These are phyloP conservation scores for Otolemur garnettii DNA, from an alignment of 2,113 vertebrate genomes.

Conservation along the genomic window DNA sequence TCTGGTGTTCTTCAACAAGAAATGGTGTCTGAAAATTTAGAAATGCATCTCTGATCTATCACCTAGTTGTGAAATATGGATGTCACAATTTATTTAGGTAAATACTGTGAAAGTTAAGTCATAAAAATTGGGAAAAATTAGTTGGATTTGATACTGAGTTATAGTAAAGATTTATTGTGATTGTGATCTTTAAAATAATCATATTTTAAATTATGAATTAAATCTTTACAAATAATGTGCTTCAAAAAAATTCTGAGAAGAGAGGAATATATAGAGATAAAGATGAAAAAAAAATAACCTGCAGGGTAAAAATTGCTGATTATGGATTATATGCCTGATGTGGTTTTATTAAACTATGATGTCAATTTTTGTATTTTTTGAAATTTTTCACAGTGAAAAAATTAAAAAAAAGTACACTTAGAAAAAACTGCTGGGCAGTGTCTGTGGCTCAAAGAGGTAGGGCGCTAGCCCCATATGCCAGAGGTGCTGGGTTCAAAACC, in stretches of 20 bases:
- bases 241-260: background rate
- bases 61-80: background rate
- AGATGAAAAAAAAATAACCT: background rate
- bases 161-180: background rate
- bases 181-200: background rate
- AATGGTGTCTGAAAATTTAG: constrained; percentile 15
- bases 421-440: too few relatives aligned
- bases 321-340: background rate
- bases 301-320: background rate
- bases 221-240: background rate
- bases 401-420: background rate
- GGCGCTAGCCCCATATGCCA: too few relatives aligned
- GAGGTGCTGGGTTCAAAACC: too few relatives aligned
- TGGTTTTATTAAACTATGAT: background rate
- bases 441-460: too few relatives aligned
- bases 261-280: background rate
- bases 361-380: background rate
- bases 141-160: background rate
- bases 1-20: background rate
- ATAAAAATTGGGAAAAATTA: background rate
- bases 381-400: constrained; percentile 1
- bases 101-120: background rate
- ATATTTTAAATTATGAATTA: background rate
- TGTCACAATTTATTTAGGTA: background rate
- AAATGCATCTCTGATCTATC: background rate